Evolutionary conservation across 1,140 invertebrate genomes (phyloP).

Genomic region (Tetramorium simillimum): DNA sequence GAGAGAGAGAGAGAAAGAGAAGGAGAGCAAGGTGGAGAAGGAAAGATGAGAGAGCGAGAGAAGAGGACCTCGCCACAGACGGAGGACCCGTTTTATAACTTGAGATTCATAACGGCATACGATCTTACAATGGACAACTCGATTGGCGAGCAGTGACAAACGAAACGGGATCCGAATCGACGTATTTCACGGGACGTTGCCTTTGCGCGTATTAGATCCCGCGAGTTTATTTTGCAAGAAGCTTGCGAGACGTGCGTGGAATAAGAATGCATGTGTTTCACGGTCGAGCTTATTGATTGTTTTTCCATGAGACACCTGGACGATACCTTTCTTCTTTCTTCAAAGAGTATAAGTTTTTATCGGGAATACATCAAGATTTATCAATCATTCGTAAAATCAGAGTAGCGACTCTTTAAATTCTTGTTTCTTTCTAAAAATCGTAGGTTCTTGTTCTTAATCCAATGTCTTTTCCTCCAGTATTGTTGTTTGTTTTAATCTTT

Average conservation of each 20-base stretch:
- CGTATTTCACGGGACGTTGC: conserved; percentile 45
- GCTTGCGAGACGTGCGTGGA: neutral
- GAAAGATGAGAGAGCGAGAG: neutral
- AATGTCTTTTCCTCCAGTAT: neutral
- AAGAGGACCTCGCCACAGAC: conserved; percentile 48
- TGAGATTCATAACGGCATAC: conserved; percentile 80
- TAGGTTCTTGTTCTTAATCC: neutral
- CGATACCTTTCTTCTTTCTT: neutral
- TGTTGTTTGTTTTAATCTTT: conserved; percentile 12
- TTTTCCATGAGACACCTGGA: neutral
- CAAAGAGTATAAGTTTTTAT: neutral
- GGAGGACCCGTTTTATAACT: conserved; percentile 75
- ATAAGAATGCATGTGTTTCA: neutral
- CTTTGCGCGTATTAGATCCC: neutral
- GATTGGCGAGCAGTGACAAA: conserved; percentile 46
- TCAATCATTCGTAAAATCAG: neutral
- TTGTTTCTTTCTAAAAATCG: neutral
- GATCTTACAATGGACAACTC: conserved; percentile 73
- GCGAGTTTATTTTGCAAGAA: neutral
- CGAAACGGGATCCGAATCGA: conserved; percentile 59
- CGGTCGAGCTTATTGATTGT: neutral
- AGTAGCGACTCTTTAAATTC: neutral
- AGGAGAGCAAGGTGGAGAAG: neutral
- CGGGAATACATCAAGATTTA: neutral
- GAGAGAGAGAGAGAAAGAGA: neutral